Evolutionary conservation across 2,797 vertebrate genomes (phyloP).

Genomic region (Sternarchorhynchus goeldii): DNA sequence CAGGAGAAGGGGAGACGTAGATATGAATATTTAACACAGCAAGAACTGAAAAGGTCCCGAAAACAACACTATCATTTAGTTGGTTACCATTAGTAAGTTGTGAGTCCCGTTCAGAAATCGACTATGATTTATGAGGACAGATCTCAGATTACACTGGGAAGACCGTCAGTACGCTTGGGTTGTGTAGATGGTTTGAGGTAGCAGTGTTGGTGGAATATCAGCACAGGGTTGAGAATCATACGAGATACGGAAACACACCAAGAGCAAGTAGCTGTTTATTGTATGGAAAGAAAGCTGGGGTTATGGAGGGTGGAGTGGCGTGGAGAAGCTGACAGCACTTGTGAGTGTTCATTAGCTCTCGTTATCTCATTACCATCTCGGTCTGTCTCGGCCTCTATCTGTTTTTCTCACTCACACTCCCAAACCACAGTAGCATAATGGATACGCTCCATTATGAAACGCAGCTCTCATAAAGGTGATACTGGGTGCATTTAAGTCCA

Average conservation of each 20-base stretch:
- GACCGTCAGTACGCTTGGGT: background rate
- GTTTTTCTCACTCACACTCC: slow-evolving; percentile 1
- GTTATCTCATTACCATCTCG: slow-evolving; percentile 4
- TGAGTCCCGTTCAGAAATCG: background rate
- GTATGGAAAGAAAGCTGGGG: background rate
- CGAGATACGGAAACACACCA: slow-evolving; percentile 11
- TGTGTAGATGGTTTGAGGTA: background rate
- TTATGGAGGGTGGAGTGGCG: background rate
- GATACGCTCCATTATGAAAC: slow-evolving; percentile 64
- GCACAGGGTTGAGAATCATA: background rate
- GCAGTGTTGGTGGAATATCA: background rate
- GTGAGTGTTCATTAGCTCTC: background rate
- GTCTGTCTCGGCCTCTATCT: background rate
- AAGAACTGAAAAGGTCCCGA: background rate
- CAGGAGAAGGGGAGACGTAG: slow-evolving; percentile 14
- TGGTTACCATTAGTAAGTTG: too few species aligned
- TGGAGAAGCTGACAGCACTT: background rate
- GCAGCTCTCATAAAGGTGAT: slow-evolving; percentile 63
- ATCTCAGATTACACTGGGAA: background rate
- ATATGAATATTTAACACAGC: background rate
- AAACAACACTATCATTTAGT: background rate
- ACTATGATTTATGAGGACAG: background rate
- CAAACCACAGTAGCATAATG: slow-evolving; percentile 44
- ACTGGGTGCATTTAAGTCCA: slow-evolving; percentile 44
- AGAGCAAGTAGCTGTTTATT: background rate